Evolutionary conservation across 2,113 vertebrate genomes (phyloP).

Genomic region (Cephalophus harveyi): DNA sequence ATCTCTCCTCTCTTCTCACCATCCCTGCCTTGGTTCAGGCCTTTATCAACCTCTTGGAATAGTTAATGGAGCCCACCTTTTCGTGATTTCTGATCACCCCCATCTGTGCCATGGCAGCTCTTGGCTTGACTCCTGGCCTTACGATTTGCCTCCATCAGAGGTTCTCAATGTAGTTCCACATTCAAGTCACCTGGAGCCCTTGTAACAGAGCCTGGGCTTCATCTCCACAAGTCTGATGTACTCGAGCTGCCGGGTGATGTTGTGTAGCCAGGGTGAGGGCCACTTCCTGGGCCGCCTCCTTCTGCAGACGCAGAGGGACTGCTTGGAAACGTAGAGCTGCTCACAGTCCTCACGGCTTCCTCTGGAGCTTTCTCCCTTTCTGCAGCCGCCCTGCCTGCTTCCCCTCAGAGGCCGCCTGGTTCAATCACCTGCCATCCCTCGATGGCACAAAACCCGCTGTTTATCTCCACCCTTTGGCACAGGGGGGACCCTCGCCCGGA

Average conservation of each 20-base stretch:
- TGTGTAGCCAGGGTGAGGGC: background rate
- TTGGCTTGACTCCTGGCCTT: background rate
- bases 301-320: background rate
- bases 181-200: background rate
- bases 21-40: no score
- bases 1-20: background rate
- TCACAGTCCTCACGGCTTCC: background rate
- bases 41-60: background rate
- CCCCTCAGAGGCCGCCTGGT: background rate
- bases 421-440: background rate
- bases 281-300: rapidly evolving
- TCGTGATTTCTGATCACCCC: background rate
- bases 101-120: background rate
- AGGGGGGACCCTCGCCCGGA: background rate
- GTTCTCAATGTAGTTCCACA: background rate
- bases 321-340: no score
- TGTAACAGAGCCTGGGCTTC: background rate
- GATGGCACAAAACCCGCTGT: background rate
- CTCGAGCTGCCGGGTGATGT: background rate
- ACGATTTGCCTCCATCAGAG: background rate
- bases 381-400: background rate
- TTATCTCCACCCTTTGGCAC: background rate
- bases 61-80: background rate
- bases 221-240: background rate
- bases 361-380: background rate